phyloP scores from a whole-genome alignment of 2,113 vertebrate genomes.

The Perognathus longimembris region DNA sequence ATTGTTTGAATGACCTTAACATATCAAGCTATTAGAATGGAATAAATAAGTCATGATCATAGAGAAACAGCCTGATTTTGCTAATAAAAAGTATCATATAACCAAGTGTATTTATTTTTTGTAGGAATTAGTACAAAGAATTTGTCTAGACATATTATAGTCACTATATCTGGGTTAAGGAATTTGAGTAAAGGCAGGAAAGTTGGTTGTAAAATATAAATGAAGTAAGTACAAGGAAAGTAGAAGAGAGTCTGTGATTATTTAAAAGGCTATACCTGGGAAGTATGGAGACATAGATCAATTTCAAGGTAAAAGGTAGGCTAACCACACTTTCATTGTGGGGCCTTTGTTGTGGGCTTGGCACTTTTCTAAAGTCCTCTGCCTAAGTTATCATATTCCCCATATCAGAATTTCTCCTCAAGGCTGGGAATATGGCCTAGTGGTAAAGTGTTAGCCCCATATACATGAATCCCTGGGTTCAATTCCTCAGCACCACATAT shows the following conservation, averaged over 20 bases:
- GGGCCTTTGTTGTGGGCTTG: neutral
- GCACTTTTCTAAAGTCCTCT: neutral
- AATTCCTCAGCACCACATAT: no score
- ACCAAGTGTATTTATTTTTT: conserved; percentile 31
- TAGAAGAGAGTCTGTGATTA: neutral
- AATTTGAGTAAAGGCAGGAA: neutral
- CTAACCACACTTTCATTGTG: neutral
- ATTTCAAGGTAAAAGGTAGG: neutral
- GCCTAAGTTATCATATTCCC: neutral
- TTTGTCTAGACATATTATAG: neutral
- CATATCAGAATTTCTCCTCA: neutral
- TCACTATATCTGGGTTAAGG: neutral
- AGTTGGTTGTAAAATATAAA: neutral
- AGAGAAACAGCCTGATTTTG: neutral
- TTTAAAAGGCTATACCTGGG: neutral
- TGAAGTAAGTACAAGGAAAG: neutral
- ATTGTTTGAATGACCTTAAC: neutral
- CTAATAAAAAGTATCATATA: neutral
- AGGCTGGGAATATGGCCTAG: no score
- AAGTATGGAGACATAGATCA: neutral
- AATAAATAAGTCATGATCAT: neutral
- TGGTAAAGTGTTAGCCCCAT: no score
- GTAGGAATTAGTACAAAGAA: neutral
- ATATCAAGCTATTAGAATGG: conserved; percentile 25
- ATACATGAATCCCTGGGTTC: no score